Conservation (phyloP, 2,113 vertebrate genomes). For the Paratilapia polleni region DNA sequence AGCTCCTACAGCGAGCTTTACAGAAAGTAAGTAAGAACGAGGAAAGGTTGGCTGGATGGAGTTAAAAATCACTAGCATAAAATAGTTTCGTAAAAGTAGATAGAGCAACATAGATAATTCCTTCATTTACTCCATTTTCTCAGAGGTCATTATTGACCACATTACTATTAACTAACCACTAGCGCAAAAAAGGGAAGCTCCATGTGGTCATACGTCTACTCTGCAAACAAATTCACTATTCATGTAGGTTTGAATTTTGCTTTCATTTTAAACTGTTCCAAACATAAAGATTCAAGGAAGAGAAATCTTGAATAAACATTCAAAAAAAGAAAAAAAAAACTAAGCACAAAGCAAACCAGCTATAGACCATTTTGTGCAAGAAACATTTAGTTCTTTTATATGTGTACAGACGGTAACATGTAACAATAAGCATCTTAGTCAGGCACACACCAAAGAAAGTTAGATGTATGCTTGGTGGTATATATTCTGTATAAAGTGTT, state of each 20-base stretch:
- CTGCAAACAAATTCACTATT: no score
- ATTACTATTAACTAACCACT: neutral
- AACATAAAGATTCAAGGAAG: neutral
- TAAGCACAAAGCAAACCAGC: no score
- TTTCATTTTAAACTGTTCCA: neutral
- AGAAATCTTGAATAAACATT: no score
- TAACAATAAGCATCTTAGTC: no score
- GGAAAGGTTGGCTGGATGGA: neutral
- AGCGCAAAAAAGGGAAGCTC: no score
- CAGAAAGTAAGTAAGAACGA: constrained; percentile 16
- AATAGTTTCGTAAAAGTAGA: neutral
- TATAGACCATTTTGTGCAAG: no score
- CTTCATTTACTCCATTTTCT: neutral
- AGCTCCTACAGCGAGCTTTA: constrained; percentile 31
- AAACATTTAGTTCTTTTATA: accelerated
- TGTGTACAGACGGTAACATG: neutral
- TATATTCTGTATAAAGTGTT: neutral
- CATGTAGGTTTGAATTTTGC: neutral
- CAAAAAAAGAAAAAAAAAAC: no score
- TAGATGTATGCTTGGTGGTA: neutral
- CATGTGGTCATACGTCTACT: no score
- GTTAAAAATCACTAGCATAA: neutral
- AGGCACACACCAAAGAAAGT: no score
- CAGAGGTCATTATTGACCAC: neutral
- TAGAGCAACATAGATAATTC: neutral